These are phyloP conservation scores for Holothuria glaberrima DNA, from an alignment of 35 echinoderm and acorn worm genomes.

Conservation along the genomic window DNA sequence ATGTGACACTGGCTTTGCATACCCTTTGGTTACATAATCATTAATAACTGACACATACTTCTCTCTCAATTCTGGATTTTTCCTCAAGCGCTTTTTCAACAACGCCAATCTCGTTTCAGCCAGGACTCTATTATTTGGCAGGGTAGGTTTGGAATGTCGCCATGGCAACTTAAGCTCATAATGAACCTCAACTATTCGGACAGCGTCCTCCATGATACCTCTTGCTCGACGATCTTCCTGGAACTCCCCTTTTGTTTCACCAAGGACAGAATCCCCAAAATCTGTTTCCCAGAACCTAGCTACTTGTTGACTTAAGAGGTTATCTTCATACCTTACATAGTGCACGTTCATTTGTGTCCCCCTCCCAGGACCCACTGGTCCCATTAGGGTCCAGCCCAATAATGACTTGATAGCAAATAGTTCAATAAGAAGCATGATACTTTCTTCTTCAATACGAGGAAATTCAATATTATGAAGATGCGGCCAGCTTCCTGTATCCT, in stretches of 20 bases:
- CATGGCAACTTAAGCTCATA: slow-evolving; percentile 70
- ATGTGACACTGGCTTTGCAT: slow-evolving; percentile 40
- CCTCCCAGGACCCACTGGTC: slow-evolving; percentile 42
- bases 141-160: slow-evolving; percentile 13
- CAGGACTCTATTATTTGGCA: slow-evolving; percentile 44
- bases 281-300: slow-evolving; percentile 13
- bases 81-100: slow-evolving; percentile 51
- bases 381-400: slow-evolving; percentile 34
- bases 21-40: slow-evolving; percentile 59
- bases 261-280: background rate
- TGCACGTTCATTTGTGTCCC: slow-evolving; percentile 17
- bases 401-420: slow-evolving; percentile 10
- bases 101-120: slow-evolving; percentile 60
- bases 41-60: slow-evolving; percentile 53
- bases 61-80: slow-evolving; percentile 47
- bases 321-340: slow-evolving; percentile 8
- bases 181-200: slow-evolving; percentile 18
- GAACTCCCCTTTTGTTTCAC: background rate
- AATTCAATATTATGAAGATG: slow-evolving; percentile 10
- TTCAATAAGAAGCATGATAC: slow-evolving; percentile 9
- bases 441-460: slow-evolving; percentile 6
- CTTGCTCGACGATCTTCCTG: slow-evolving; percentile 27
- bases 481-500: slow-evolving; percentile 9
- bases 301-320: slow-evolving; percentile 1
- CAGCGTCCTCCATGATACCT: slow-evolving; percentile 59